These are phyloP conservation scores for Bubo scandiacus DNA, from an alignment of 2,113 vertebrate species.

Conservation along the genomic window DNA sequence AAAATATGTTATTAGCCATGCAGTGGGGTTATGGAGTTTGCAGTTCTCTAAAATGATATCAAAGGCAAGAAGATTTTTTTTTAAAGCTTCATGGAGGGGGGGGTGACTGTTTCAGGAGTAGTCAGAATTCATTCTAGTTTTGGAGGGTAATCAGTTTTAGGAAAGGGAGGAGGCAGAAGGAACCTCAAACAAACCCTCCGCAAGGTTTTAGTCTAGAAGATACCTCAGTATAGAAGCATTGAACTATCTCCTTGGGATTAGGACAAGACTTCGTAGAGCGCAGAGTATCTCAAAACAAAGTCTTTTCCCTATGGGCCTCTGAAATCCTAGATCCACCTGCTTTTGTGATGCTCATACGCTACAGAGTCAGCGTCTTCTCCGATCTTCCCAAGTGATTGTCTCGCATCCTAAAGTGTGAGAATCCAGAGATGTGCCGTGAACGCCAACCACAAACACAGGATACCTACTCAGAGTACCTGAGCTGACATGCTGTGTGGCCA, in stretches of 20 bases:
- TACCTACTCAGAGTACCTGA: neutral
- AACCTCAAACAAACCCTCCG: neutral
- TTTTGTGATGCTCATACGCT: neutral
- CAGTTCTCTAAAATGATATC: neutral
- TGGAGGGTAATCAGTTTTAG: neutral
- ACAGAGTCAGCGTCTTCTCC: neutral
- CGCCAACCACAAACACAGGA: neutral
- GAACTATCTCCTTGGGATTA: neutral
- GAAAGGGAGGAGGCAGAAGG: no score
- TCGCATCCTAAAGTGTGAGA: neutral
- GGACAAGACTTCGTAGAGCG: neutral
- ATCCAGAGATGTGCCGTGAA: neutral
- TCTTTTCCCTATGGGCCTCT: neutral
- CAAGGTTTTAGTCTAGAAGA: neutral
- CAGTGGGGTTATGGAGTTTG: neutral
- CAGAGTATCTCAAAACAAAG: neutral
- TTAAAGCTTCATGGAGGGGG: neutral
- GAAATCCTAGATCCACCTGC: neutral
- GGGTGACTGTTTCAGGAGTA: neutral
- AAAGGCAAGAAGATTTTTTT: neutral
- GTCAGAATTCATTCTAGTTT: neutral
- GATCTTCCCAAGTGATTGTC: neutral
- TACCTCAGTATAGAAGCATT: neutral
- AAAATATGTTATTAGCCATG: neutral
- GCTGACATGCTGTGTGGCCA: neutral